phyloP scores from a whole-genome alignment of 2,113 vertebrate species.

The Cebidichthys violaceus region DNA sequence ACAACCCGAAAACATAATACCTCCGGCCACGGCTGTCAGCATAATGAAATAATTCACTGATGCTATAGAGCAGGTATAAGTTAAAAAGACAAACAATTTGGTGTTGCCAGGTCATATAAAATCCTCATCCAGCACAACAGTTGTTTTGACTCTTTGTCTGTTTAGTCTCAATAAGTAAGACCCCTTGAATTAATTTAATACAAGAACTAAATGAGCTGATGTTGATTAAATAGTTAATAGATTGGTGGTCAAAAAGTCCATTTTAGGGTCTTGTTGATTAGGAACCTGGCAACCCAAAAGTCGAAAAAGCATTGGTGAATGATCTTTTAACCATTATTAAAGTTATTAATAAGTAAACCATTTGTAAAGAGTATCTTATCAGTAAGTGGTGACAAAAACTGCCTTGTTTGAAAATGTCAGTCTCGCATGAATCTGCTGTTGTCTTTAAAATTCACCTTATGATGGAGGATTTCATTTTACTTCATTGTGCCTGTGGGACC shows the following conservation, averaged over 20 bases:
- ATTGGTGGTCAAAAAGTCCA: neutral
- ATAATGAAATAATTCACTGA: neutral
- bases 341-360: neutral
- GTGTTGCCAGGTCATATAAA: neutral
- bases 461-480: slow-evolving; percentile 49
- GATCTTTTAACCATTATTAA: neutral
- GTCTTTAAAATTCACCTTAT: slow-evolving; percentile 41
- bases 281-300: slow-evolving; percentile 8
- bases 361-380: neutral
- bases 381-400: neutral
- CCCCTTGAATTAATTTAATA: neutral
- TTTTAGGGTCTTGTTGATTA: neutral
- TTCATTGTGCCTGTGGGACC: slow-evolving; percentile 49
- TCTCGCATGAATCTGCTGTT: neutral
- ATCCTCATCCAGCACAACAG: neutral
- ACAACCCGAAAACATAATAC: neutral
- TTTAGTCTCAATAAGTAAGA: neutral
- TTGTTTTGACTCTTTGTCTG: neutral
- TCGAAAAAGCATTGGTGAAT: neutral
- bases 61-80: neutral
- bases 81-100: neutral
- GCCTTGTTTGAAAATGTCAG: neutral
- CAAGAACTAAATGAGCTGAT: neutral
- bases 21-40: too few species aligned
- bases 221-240: neutral